Base-by-base conservation (phyloP, 2,888 invertebrate genomes). In the Stegophylla sp. region DNA sequence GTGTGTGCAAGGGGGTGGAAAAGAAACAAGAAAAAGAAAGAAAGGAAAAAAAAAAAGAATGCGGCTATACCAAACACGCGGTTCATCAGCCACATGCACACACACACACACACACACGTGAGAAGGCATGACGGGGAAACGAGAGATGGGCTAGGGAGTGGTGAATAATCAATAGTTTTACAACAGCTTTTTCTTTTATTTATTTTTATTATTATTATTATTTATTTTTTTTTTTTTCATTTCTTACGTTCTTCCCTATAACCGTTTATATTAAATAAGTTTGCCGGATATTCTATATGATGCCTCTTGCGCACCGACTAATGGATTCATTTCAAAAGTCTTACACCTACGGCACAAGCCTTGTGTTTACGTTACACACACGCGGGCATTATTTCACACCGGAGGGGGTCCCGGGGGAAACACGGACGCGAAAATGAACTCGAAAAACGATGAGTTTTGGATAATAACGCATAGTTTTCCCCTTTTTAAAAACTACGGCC, bases 131-230 rank as follows among this genome's bases (percentile, higher is more conserved):
- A 72, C 64, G 20, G 79, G 59, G 34, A 71, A 71, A 77, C 69
- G n/a, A 23, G 13, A 48, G 69, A 48, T 26, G 23, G 53, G 34
- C 66, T 45, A 7, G 66, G 77, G 56, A 45, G 77, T 61, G 71
- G 79, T 79, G 79, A 79, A 79, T 79, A 79, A 79, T 79, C 79
- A 79, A 79, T 79, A 79, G 79, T 79, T 79, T 79, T 79, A 79
- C 69, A 77, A 79, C 79, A 79, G 69, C 69, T 69, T 79, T 76
- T 76, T 64, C 75, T 66, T 76, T 76, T 75, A 75, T 74, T 74
- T 73, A 73, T 74, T 63, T 74, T n/a, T n/a, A n/a, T n/a, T n/a
- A n/a, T n/a, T n/a, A n/a, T n/a, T n/a, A n/a, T n/a, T n/a, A n/a
- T n/a, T n/a, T n/a, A n/a, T n/a, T n/a, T n/a, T n/a, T n/a, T 41